Base-by-base conservation (phyloP, 2,888 invertebrate genomes). In the Flexamia atlantica region DNA sequence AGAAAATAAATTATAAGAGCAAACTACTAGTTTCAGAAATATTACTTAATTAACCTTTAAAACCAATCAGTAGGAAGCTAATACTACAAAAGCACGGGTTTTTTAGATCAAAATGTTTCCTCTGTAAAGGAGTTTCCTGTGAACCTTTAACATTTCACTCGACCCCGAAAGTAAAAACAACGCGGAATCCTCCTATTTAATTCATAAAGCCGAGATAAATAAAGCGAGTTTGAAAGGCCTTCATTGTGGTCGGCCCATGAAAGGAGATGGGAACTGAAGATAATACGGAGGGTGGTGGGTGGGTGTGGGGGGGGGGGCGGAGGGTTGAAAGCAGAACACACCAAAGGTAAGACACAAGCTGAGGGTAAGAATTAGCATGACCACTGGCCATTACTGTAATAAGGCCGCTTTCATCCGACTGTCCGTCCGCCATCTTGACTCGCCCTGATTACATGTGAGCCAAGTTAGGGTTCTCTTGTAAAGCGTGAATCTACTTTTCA, bases 281-380 rank as follows among this genome's bases (percentile, higher is more conserved):
- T 64, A 64, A 64, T 64, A 28, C 64, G 17, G 64, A 2, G 53
- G 9, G 28, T 28, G 64, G 25, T 10, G 30, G 30, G 64, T 14
- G 17, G 64, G n/a, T n/a, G 64, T 5, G 53, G 9, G 28, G 64
- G 64, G 25, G 5, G 30, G 30, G 64, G 1, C 4, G 64, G 36
- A 36, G 64, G 64, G 64, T 14, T 64, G 64, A 64, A 64, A 64
- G 64, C 64, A 14, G 64, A 12, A 36, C 14, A 64, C 64, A 14
- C 20, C 53, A 64, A 64, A 64, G 64, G 64, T 64, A 30, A 64
- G 57, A 64, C 28, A 64, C 28, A 64, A 10, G 53, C 53, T 9
- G 30, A 64, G 30, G 30, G 64, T 30, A 64, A 64, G 64, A 64
- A 64, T 64, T 64, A 64, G 30, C 64, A 64, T 64, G 64, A 64